These are phyloP conservation scores for Varanus komodoensis DNA, from an alignment of 2,113 vertebrate genomes.

Conservation along the genomic window DNA sequence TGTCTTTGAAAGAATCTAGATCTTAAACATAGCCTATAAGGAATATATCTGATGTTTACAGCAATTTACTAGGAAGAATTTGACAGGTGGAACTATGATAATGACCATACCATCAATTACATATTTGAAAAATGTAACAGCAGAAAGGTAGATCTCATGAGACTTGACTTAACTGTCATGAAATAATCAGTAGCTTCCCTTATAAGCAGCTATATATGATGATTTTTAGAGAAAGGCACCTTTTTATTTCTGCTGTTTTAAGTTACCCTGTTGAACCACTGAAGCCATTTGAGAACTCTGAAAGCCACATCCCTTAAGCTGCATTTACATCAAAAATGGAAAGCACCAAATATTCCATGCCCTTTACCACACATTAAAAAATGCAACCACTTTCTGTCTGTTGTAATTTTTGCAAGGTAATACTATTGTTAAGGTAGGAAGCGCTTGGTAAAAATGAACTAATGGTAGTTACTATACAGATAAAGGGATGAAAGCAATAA, in stretches of 20 bases:
- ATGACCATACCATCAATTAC: constrained; percentile 79
- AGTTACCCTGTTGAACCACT: constrained; percentile 46
- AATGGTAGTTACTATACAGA: constrained; percentile 26
- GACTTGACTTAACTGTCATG: constrained; percentile 67
- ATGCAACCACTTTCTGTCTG: neutral
- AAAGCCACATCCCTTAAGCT: constrained; percentile 37
- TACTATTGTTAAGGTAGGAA: neutral
- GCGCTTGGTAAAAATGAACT: neutral
- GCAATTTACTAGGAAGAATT: constrained; percentile 75
- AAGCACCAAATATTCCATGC: neutral
- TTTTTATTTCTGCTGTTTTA: constrained; percentile 49
- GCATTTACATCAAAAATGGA: constrained; percentile 12
- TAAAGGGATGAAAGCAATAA: neutral
- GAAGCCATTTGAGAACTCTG: constrained; percentile 34
- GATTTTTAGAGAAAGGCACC: constrained; percentile 30
- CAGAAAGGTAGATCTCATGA: constrained; percentile 64
- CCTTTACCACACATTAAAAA: constrained; percentile 8
- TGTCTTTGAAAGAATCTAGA: constrained; percentile 26
- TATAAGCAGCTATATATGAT: constrained; percentile 61
- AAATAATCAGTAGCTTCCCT: constrained; percentile 59
- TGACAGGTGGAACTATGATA: constrained; percentile 80
- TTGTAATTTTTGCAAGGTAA: constrained; percentile 23
- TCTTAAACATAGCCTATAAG: constrained; percentile 71
- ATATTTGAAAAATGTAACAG: constrained; percentile 74
- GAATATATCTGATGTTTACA: constrained; percentile 74